Evolutionary conservation across 1,140 invertebrate species (phyloP), one percentile per base, ranked within the genome.

Genomic region (Sminthurinus signatus): DNA sequence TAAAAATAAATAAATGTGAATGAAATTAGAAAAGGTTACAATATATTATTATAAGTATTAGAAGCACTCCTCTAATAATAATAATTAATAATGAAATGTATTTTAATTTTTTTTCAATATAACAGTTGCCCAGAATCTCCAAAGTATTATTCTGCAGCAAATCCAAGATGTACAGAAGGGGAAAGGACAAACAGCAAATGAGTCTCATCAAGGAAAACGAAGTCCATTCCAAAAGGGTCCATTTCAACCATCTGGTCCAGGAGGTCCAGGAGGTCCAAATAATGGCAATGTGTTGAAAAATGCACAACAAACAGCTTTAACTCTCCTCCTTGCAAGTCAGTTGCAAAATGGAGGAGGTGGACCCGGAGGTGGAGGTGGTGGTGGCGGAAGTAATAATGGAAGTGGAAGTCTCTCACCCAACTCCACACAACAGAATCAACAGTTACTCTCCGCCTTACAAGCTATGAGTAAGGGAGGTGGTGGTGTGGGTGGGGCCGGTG

Each of bases 111-210:
- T n/a, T n/a, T n/a, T n/a, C n/a, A n/a, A n/a, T n/a, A n/a, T n/a
- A n/a, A 25, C 73, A 79, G 78, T 80, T 74, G 79, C 79, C 25
- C 78, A 79, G 66, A 80, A 77, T 70, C 73, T 80, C n/a, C 78
- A 80, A 69, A 78, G 77, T 60, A 80, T 80, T 43, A 80, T 80
- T 58, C 69, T 75, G 57, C 74, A 75, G 29, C 77, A 78, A 67
- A 78, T 78, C 39, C 75, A 75, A 55, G 73, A 69, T 52, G 67
- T 77, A 8, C 75, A 75, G 60, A 72, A 70, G 61, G 70, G 67
- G 14, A 72, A 64, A 65, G 72, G 63, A 1, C 46, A 52, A 29
- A 52, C 50, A 52, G 14, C 50, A 4, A 52, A 31, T 29, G 57
- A 61, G 29, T 25, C 64, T 10, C 58, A 59, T 25, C 54, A 42